These are phyloP conservation scores for Itoplectis maculator DNA, from an alignment of 2,888 invertebrate species.

Conservation along the genomic window DNA sequence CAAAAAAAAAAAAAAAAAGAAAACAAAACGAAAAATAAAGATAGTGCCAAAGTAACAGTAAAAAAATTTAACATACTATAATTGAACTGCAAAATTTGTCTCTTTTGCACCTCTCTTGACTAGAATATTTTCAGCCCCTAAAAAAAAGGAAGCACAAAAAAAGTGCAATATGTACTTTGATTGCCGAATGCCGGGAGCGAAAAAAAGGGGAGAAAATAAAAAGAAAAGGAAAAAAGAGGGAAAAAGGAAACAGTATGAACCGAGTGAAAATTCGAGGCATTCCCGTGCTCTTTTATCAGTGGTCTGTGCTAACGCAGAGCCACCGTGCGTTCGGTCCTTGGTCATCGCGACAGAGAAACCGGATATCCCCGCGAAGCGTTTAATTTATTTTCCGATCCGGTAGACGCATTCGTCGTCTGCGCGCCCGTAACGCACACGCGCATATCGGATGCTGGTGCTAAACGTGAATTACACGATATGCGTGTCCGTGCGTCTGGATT, in stretches of 20 bases:
- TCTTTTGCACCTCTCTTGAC: not conserved
- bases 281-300: conserved; percentile 28
- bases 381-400: conserved; percentile 58
- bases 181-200: not conserved
- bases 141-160: conserved; percentile 29
- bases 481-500: not conserved
- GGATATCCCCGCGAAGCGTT: conserved; percentile 46
- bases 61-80: not conserved
- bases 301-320: conserved; percentile 5
- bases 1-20: conserved; percentile 4
- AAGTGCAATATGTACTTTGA: not conserved
- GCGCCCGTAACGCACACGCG: conserved; percentile 22
- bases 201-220: conserved; percentile 16
- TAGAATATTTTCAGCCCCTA: not conserved
- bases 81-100: not conserved
- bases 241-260: not conserved
- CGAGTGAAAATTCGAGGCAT: conserved; percentile 4
- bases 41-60: too few species aligned
- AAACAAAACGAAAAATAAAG: too few species aligned
- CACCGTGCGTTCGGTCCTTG: conserved; percentile 19
- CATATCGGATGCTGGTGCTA: conserved; percentile 13
- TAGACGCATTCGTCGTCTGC: conserved; percentile 53
- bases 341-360: conserved; percentile 21
- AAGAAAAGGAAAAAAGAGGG: too few species aligned
- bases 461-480: conserved; percentile 17